phyloP scores from a whole-genome alignment of 2,888 invertebrate genomes.

The Rhogogaster chlorosoma region DNA sequence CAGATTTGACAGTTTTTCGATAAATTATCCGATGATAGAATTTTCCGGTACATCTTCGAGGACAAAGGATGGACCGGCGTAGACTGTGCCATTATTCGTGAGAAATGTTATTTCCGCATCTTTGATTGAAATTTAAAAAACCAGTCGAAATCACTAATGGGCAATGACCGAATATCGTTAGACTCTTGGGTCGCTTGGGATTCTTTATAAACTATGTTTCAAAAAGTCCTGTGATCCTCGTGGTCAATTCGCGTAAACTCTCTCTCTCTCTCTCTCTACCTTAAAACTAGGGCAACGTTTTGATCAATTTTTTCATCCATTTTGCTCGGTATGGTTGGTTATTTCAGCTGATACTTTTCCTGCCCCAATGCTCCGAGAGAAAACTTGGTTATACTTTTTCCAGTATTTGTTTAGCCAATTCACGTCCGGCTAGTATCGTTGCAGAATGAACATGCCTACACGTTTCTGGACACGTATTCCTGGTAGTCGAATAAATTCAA shows the following conservation, averaged over 20 bases:
- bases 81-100: no score
- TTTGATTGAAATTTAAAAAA: neutral
- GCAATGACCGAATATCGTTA: no score
- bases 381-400: neutral
- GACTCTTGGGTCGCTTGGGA: neutral
- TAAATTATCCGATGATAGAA: neutral
- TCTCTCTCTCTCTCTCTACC: no score
- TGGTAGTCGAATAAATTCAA: neutral
- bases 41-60: neutral
- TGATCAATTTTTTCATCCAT: neutral
- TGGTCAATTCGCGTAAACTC: neutral
- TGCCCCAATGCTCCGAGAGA: neutral
- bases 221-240: neutral
- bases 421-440: neutral
- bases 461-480: neutral
- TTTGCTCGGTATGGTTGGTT: neutral
- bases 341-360: neutral
- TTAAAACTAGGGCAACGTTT: neutral
- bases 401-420: neutral
- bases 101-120: neutral
- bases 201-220: neutral
- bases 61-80: neutral
- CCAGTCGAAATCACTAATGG: neutral
- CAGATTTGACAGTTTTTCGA: neutral
- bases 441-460: neutral